phyloP scores from a whole-genome alignment of 2,888 invertebrate species.

The Liopterus haemorrhoidalis region DNA sequence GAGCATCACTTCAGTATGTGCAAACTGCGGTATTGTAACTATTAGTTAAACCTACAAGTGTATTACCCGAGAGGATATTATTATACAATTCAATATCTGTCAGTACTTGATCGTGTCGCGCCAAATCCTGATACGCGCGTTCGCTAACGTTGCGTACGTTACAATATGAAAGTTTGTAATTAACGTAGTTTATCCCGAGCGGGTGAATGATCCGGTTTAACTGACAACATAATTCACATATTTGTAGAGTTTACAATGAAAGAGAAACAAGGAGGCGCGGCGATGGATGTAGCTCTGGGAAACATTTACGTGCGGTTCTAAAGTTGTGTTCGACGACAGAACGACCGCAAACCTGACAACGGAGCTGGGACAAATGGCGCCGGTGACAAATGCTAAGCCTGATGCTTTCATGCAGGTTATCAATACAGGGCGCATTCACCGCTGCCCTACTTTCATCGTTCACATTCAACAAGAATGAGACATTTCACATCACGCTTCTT shows the following conservation, averaged over 20 bases:
- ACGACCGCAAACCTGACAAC: neutral
- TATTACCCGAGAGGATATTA: neutral
- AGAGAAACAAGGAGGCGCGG: constrained; percentile 8
- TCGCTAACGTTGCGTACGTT: neutral
- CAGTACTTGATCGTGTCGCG: neutral
- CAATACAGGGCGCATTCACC: no score
- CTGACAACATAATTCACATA: constrained; percentile 23
- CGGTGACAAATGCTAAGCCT: neutral
- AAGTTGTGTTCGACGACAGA: constrained; percentile 10
- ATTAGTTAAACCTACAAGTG: neutral
- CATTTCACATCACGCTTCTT: no score
- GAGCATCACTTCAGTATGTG: constrained; percentile 18
- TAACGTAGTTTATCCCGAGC: no score
- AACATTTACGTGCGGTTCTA: constrained; percentile 22
- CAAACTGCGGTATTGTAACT: neutral
- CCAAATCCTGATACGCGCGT: neutral
- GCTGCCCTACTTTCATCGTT: no score
- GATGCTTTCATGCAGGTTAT: no score
- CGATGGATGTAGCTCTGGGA: constrained; percentile 9
- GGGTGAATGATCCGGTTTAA: constrained; percentile 14
- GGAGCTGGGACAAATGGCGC: constrained; percentile 5
- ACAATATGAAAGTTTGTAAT: constrained; percentile 3
- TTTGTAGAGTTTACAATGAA: constrained; percentile 10
- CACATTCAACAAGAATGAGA: no score
- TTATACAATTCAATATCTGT: no score